These are phyloP conservation scores for Drymodes brunneopygia DNA, from an alignment of 2,113 vertebrate species.

Conservation along the genomic window DNA sequence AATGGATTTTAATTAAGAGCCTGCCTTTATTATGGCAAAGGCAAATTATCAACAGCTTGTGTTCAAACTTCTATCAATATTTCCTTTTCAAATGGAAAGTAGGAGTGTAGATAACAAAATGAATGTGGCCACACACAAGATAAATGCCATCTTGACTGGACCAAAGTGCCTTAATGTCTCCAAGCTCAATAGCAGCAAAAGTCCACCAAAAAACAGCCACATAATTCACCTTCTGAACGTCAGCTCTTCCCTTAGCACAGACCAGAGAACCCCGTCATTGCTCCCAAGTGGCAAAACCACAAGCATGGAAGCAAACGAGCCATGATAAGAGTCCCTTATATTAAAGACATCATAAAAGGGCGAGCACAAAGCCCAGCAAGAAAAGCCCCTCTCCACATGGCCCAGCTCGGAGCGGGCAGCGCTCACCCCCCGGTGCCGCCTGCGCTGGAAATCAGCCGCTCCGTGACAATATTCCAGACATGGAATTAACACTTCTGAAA, in stretches of 20 bases:
- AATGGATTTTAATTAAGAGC: background rate
- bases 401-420: background rate
- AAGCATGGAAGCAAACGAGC: constrained; percentile 24
- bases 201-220: constrained; percentile 2
- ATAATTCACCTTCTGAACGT: background rate
- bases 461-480: constrained; percentile 48
- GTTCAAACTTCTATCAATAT: background rate
- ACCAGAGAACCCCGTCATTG: background rate
- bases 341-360: constrained; percentile 26
- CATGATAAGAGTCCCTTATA: constrained; percentile 45
- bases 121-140: background rate
- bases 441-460: background rate
- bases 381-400: background rate
- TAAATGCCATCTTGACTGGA: background rate
- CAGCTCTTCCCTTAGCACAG: background rate
- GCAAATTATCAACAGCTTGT: background rate
- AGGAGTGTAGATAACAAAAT: background rate
- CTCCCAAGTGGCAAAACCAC: constrained; percentile 53
- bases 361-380: constrained; percentile 36
- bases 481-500: constrained; percentile 48
- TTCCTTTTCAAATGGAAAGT: background rate
- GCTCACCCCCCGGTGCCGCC: background rate
- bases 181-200: background rate
- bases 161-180: background rate
- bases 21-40: background rate